Percentiles rank a stretch among this genome's conserved stretches.
Evolutionary conservation across 2,888 invertebrate species (phyloP).

Genomic region (Mythimna impura): DNA sequence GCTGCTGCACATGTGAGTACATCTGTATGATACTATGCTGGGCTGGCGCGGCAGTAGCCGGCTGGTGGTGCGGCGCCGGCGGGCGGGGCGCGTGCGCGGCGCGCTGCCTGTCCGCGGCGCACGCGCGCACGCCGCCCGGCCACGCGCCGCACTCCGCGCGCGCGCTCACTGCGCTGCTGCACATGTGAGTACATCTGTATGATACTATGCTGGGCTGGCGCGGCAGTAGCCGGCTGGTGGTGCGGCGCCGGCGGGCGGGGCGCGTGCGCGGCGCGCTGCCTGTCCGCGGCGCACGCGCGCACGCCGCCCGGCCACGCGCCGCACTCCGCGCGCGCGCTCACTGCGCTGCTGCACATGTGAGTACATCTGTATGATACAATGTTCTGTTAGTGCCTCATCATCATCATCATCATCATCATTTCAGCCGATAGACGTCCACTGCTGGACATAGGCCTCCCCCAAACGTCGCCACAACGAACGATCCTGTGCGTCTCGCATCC

Average conservation of each 20-base stretch:
- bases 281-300: conserved; percentile 74
- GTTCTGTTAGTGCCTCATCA: background rate
- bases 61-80: conserved; percentile 86
- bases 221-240: conserved; percentile 83
- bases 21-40: conserved; percentile 42
- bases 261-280: conserved; percentile 79
- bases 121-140: conserved; percentile 70
- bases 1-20: conserved; percentile 78
- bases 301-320: conserved; percentile 69
- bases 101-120: conserved; percentile 79
- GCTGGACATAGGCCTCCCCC: too few species aligned
- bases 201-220: conserved; percentile 68
- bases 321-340: conserved; percentile 74
- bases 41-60: conserved; percentile 77
- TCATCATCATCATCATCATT: too few species aligned
- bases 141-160: conserved; percentile 70
- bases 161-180: conserved; percentile 77
- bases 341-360: conserved; percentile 79
- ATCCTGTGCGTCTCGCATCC: too few species aligned
- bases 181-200: conserved; percentile 72
- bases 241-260: conserved; percentile 85
- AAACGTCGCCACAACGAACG: too few species aligned
- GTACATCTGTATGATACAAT: conserved; percentile 33
- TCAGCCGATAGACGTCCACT: too few species aligned
- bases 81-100: conserved; percentile 81